These are phyloP conservation scores for Cephus sareptanus DNA, from an alignment of 2,888 invertebrate species.

Conservation along the genomic window DNA sequence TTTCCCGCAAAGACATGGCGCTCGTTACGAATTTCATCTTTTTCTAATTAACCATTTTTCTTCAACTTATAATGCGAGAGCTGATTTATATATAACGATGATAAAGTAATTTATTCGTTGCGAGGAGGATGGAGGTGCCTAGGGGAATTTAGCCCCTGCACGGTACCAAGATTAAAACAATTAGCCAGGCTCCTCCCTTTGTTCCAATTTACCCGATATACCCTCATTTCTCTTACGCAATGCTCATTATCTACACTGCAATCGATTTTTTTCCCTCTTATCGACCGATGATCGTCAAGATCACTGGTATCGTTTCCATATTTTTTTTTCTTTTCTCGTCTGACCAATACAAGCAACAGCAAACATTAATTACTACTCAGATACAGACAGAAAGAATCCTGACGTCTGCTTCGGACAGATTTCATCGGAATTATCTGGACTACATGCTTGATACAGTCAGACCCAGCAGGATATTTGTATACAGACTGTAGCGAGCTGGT, in stretches of 20 bases:
- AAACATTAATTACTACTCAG: neutral
- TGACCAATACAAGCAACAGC: neutral
- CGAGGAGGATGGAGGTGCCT: neutral
- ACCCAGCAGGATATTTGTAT: neutral
- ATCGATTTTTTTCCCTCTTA: neutral
- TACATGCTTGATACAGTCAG: neutral
- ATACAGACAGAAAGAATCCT: neutral
- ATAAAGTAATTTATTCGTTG: constrained; percentile 19
- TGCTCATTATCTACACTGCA: neutral
- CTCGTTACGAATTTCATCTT: neutral
- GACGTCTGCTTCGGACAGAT: neutral
- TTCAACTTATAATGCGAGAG: neutral
- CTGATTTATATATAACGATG: constrained; percentile 14
- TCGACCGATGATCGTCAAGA: neutral
- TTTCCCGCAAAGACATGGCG: neutral
- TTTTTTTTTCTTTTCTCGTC: neutral
- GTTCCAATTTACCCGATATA: constrained; percentile 12
- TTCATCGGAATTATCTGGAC: neutral
- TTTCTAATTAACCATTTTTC: neutral
- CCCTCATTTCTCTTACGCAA: neutral
- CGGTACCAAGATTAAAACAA: constrained; percentile 21
- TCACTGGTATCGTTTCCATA: neutral
- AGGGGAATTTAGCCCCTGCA: constrained; percentile 5
- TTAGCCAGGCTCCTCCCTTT: constrained; percentile 12
- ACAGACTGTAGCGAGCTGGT: neutral